Conservation (phyloP, 1,140 invertebrate genomes). For the Drosophila biarmipes region DNA sequence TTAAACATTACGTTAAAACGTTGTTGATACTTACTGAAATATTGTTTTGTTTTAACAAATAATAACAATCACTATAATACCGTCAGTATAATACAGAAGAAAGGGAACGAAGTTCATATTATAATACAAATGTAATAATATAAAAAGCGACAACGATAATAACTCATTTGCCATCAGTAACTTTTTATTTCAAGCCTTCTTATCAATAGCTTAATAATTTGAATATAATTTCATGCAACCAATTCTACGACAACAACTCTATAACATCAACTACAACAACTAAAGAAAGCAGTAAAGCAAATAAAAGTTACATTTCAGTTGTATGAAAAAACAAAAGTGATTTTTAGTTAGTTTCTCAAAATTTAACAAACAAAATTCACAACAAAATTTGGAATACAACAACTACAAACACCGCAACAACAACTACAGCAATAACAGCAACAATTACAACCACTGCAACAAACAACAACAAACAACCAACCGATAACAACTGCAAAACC, state of each 20-base stretch:
- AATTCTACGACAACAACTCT: conserved; percentile 57
- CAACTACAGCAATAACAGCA: conserved; percentile 52
- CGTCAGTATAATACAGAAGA: conserved; percentile 41
- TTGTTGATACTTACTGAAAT: conserved; percentile 84
- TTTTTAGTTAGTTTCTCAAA: conserved; percentile 84
- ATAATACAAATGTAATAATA: conserved; percentile 69
- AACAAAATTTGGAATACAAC: conserved; percentile 84
- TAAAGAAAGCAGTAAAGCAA: conserved; percentile 65
- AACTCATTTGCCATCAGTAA: conserved; percentile 76
- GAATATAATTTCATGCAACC: conserved; percentile 53
- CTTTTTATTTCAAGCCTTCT: conserved; percentile 63
- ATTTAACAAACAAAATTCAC: conserved; percentile 84
- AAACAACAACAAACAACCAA: conserved; percentile 60
- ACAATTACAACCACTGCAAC: conserved; percentile 46
- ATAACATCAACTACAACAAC: conserved; percentile 46
- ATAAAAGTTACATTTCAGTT: conserved; percentile 77
- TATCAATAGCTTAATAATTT: conserved; percentile 39
- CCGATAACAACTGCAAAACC: conserved; percentile 53
- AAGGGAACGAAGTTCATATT: conserved; percentile 42
- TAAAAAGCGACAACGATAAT: conserved; percentile 43
- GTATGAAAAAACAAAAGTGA: conserved; percentile 80
- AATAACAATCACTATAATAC: conserved; percentile 58
- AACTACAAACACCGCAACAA: conserved; percentile 71
- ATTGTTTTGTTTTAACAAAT: conserved; percentile 77
- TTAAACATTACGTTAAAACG: conserved; percentile 85